A percentile compares a stretch with the other conserved stretches of the same genome.
These are phyloP conservation scores for Agonopterix arenella DNA, from an alignment of 2,888 invertebrate genomes.

Conservation along the genomic window DNA sequence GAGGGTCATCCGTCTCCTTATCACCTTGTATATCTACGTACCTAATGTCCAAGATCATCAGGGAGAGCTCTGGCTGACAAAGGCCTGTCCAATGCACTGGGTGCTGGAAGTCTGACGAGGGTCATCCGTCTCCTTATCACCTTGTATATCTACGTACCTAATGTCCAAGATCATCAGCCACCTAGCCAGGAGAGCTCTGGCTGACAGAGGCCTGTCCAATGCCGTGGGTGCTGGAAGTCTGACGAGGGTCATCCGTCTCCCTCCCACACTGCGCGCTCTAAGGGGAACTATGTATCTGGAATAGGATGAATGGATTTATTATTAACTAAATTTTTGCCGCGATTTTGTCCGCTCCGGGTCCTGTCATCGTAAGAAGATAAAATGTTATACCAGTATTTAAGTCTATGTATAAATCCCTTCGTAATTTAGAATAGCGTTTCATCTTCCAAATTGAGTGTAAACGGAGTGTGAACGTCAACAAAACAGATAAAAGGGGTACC, in stretches of 20 bases:
- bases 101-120: slow-evolving; percentile 54
- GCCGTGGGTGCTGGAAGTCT: slow-evolving; percentile 56
- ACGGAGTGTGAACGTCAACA: no score
- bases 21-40: slow-evolving; percentile 38
- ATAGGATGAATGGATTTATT: slow-evolving; percentile 8
- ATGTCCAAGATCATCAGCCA: slow-evolving; percentile 70
- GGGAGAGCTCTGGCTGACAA: slow-evolving; percentile 53
- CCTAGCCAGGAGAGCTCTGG: slow-evolving; percentile 51
- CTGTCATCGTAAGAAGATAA: no score
- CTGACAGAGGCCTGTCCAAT: slow-evolving; percentile 44
- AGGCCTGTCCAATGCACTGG: slow-evolving; percentile 42
- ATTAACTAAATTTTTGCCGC: no score
- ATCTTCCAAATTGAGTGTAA: no score
- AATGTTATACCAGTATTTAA: no score
- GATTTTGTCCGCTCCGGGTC: no score
- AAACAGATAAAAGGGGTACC: no score
- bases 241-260: slow-evolving; percentile 51
- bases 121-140: slow-evolving; percentile 51
- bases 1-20: slow-evolving; percentile 51
- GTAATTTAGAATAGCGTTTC: no score
- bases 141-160: slow-evolving; percentile 46
- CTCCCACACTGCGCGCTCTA: slow-evolving; percentile 41
- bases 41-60: slow-evolving; percentile 68
- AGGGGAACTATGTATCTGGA: slow-evolving; percentile 63
- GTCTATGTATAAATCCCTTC: no score